Conservation (phyloP, 2,888 invertebrate genomes). For the Megastigmus dorsalis region DNA sequence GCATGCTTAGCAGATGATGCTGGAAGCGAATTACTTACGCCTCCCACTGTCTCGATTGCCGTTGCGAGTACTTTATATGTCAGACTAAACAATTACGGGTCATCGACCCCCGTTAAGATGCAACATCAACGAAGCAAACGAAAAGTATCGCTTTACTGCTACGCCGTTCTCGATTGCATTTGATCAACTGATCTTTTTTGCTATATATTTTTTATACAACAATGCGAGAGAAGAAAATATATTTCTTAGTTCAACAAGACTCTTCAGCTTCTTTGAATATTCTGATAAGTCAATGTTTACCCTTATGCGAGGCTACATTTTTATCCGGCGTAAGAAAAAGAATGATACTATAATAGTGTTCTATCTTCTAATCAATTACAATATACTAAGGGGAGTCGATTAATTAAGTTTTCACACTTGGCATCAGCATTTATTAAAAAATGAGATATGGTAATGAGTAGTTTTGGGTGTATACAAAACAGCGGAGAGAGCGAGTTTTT, state of each 20-base stretch:
- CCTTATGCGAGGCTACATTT: conserved; percentile 5
- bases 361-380: not conserved
- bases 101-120: not conserved
- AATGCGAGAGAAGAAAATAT: too few species aligned
- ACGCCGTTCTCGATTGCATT: too few species aligned
- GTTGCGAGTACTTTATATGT: conserved; percentile 14
- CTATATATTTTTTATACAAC: too few species aligned
- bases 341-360: too few species aligned
- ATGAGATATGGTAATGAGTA: not conserved
- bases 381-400: not conserved
- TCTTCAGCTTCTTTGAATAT: too few species aligned
- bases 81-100: conserved; percentile 39
- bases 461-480: not conserved
- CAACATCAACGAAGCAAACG: too few species aligned
- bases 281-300: not conserved
- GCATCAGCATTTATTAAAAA: not conserved
- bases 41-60: conserved; percentile 17
- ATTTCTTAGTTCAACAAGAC: too few species aligned
- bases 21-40: too few species aligned
- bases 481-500: not conserved
- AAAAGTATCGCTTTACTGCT: too few species aligned
- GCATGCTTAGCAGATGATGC: too few species aligned
- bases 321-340: too few species aligned
- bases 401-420: not conserved
- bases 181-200: too few species aligned